phyloP scores from a whole-genome alignment of 2,797 vertebrate species.

The Micrastur ruficollis region DNA sequence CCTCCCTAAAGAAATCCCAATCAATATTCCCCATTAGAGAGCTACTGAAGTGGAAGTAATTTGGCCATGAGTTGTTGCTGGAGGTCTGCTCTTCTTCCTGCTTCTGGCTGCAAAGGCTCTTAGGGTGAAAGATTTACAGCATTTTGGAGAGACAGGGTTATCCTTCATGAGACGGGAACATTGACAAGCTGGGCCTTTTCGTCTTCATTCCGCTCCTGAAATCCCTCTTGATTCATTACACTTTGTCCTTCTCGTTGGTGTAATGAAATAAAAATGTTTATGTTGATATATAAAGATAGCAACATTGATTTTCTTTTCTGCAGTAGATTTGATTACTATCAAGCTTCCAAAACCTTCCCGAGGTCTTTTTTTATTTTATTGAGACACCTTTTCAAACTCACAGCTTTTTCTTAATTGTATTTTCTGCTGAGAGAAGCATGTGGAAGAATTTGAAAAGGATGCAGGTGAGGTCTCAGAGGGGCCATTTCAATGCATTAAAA shows the following conservation, averaged over 20 bases:
- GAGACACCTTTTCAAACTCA: conserved; percentile 35
- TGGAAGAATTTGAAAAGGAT: conserved; percentile 1
- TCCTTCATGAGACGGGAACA: not conserved
- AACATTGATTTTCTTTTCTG: conserved; percentile 63
- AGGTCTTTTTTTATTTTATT: conserved; percentile 47
- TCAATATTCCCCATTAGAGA: not conserved
- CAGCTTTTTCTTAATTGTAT: conserved; percentile 47
- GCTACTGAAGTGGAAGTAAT: not conserved
- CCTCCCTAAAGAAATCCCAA: not conserved
- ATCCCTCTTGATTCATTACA: conserved; percentile 42
- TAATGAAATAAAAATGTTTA: conserved; percentile 68
- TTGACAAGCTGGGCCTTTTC: conserved; percentile 23
- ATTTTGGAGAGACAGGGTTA: conserved; percentile 1
- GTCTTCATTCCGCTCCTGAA: conserved; percentile 29
- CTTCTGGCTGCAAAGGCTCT: not conserved
- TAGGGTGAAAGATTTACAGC: conserved; percentile 20
- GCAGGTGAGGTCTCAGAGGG: conserved; percentile 51
- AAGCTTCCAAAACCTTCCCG: conserved; percentile 40
- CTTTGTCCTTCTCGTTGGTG: conserved; percentile 4
- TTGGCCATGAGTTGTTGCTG: not conserved
- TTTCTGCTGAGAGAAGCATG: conserved; percentile 61
- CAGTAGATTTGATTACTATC: conserved; percentile 50
- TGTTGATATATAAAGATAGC: conserved; percentile 62
- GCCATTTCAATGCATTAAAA: not conserved
- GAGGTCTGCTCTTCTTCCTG: not conserved